phyloP scores from a whole-genome alignment of 2,797 vertebrate species.

The Pterois miles region DNA sequence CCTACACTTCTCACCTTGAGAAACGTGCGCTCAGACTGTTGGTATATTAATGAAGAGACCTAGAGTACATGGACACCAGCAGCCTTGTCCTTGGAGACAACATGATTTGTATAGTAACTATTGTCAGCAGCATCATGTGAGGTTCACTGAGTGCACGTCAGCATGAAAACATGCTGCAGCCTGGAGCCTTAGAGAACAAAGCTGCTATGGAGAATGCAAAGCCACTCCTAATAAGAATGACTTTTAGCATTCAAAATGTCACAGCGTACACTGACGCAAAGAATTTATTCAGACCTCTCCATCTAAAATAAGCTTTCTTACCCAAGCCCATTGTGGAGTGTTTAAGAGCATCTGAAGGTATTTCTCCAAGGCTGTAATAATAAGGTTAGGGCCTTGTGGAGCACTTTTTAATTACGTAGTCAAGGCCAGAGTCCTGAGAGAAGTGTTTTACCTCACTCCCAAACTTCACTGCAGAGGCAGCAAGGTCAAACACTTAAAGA shows the following conservation, averaged over 20 bases:
- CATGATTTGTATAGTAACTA: slow-evolving; percentile 14
- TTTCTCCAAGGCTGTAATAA: slow-evolving; percentile 62
- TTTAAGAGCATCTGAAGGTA: slow-evolving; percentile 61
- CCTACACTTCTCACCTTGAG: not conserved
- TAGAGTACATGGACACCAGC: not conserved
- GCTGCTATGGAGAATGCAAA: slow-evolving; percentile 8
- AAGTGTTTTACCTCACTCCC: slow-evolving; percentile 44
- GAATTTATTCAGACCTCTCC: slow-evolving; percentile 40
- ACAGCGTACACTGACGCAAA: slow-evolving; percentile 12
- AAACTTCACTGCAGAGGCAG: slow-evolving; percentile 48
- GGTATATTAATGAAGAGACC: slow-evolving; percentile 26
- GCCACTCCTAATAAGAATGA: slow-evolving; percentile 42
- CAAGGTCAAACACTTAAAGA: slow-evolving; percentile 68
- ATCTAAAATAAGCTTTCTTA: slow-evolving; percentile 33
- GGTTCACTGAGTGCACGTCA: slow-evolving; percentile 37
- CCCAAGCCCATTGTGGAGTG: slow-evolving; percentile 27
- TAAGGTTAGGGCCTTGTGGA: slow-evolving; percentile 64
- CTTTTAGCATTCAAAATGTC: slow-evolving; percentile 60
- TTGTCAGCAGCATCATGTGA: slow-evolving; percentile 36
- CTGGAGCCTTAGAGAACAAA: slow-evolving; percentile 47
- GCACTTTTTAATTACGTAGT: slow-evolving; percentile 77
- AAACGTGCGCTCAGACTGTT: not conserved
- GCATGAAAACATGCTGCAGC: slow-evolving; percentile 41
- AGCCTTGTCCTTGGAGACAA: slow-evolving; percentile 14
- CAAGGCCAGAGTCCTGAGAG: slow-evolving; percentile 55